Base-by-base conservation (phyloP, 2,113 vertebrate genomes). In the Scartelaos histophorus region DNA sequence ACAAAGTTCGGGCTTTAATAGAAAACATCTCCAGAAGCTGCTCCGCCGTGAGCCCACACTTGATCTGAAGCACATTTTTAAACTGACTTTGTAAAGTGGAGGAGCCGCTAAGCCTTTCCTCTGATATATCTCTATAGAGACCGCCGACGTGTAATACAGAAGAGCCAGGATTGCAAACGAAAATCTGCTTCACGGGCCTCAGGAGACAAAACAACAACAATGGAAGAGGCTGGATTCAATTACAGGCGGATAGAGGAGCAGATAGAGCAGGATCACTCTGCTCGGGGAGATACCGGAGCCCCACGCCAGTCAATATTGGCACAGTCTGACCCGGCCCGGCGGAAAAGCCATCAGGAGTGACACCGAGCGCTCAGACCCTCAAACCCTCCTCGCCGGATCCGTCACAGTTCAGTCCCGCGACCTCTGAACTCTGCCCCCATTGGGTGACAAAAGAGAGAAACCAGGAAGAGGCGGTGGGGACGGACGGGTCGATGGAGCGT, bases 321-420 rank as follows among this genome's bases (percentile, higher is more conserved):
- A 95, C 95, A 96, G 93, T 93, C 91, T 94, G 95, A 97, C 96
- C 95, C 95, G 93, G 93, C 94, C 12, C 56, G 94, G 93, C n/a
- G 96, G 95, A 94, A 95, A 98, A 97, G 96, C 95, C 95, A 98
- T 98, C 98, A 96, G 94, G 94, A 95, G 94, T 95, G 96, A 96
- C 97, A 97, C 95, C 77, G 67, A 82, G 85, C 73, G 72, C 84
- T 75, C 29, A 29, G 4, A 29, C 29, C 78, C 79, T 83, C 76
- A 80, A 76, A 76, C 70, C 69, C 74, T 61, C 62, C 94, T 92
- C 91, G 19, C 95, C 92, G 94, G 93, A 93, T 95, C 95, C 96
- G 95, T 95, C 94, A 95, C 94, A 92, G 94, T 74, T 83, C 49
- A 1, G 78, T 82, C 68, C 54, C 66, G 65, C 49, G 85, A 76